Percentiles rank a stretch among this genome's conserved stretches.
These are phyloP conservation scores for Smittia sp. DNA, from an alignment of 2,888 invertebrate species.

Conservation along the genomic window DNA sequence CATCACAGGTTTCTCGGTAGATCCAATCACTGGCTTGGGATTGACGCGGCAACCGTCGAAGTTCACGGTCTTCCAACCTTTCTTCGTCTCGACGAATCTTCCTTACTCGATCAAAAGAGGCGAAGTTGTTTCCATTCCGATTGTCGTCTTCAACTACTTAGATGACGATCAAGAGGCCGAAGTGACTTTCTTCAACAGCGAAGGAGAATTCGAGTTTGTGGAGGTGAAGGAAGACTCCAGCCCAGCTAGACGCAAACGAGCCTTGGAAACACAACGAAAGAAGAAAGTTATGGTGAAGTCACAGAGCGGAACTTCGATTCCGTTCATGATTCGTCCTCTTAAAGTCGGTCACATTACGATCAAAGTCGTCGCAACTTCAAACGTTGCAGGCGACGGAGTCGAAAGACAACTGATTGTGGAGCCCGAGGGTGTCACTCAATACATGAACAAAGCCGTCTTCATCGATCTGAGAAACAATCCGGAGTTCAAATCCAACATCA, in stretches of 20 bases:
- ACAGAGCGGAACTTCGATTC: conserved; percentile 63
- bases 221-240: conserved; percentile 19
- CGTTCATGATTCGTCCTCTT: conserved; percentile 71
- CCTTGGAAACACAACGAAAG: conserved; percentile 69
- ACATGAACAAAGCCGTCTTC: conserved; percentile 64
- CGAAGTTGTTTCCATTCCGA: conserved; percentile 71
- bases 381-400: conserved; percentile 57
- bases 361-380: conserved; percentile 62
- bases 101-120: conserved; percentile 74
- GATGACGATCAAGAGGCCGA: conserved; percentile 61
- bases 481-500: conserved; percentile 51
- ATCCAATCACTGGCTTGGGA: conserved; percentile 70
- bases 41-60: conserved; percentile 57
- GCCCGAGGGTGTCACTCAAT: conserved; percentile 69
- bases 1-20: conserved; percentile 74
- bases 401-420: conserved; percentile 62
- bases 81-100: conserved; percentile 70
- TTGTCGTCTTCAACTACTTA: conserved; percentile 72
- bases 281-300: conserved; percentile 68
- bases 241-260: not conserved
- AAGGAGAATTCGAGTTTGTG: conserved; percentile 51
- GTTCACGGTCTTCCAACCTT: conserved; percentile 70
- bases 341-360: conserved; percentile 66
- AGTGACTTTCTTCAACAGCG: conserved; percentile 63
- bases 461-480: conserved; percentile 63